A percentile compares a stretch with the other conserved stretches of the same genome.
These are phyloP conservation scores for Amphiprion ocellaris DNA, from an alignment of 2,113 vertebrate genomes.

Conservation along the genomic window DNA sequence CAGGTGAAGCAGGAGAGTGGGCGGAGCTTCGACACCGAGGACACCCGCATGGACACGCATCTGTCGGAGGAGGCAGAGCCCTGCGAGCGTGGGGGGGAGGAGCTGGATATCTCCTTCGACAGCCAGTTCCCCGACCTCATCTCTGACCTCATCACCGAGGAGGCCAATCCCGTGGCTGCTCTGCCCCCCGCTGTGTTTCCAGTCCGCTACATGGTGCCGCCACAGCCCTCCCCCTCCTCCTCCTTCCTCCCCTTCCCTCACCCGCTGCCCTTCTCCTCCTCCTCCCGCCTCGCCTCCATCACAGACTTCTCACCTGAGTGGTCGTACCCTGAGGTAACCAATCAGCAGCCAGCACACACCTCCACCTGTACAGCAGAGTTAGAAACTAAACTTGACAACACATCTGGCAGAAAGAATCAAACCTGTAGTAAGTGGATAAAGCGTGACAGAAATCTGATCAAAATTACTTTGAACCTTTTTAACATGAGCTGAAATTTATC, in stretches of 20 bases:
- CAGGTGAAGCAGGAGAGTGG: conserved; percentile 79
- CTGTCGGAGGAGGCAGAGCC: conserved; percentile 55
- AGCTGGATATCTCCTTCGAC: conserved; percentile 89
- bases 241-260: conserved; percentile 74
- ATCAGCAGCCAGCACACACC: neutral
- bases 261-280: conserved; percentile 46
- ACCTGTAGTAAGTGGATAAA: no score
- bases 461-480: no score
- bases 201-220: conserved; percentile 76
- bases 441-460: no score
- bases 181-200: conserved; percentile 65
- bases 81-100: conserved; percentile 61
- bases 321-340: conserved; percentile 91
- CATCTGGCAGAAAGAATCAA: no score
- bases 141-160: conserved; percentile 88
- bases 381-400: no score
- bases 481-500: no score
- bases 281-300: conserved; percentile 81
- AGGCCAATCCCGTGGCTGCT: conserved; percentile 71
- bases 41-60: conserved; percentile 81
- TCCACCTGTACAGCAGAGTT: no score
- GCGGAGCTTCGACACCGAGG: conserved; percentile 53
- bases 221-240: conserved; percentile 73
- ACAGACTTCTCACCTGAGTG: conserved; percentile 94
- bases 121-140: conserved; percentile 92